phyloP scores from a whole-genome alignment of 2,113 vertebrate genomes.

The Hippocampus zosterae region DNA sequence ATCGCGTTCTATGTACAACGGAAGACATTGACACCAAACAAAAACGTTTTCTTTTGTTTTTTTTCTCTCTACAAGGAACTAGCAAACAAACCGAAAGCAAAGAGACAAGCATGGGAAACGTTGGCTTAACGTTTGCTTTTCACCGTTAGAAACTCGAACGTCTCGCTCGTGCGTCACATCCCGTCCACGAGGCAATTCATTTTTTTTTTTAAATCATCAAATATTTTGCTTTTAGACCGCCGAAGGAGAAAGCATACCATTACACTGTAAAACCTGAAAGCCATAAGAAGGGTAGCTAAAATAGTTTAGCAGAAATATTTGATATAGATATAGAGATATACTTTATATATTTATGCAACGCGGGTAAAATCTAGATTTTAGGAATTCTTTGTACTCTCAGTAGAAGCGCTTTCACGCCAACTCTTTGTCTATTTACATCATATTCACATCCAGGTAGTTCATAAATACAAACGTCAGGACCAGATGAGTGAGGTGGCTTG shows the following conservation, averaged over 20 bases:
- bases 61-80: slow-evolving; percentile 57
- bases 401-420: slow-evolving; percentile 50
- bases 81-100: slow-evolving; percentile 65
- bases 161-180: slow-evolving; percentile 86
- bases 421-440: slow-evolving; percentile 61
- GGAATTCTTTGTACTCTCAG: slow-evolving; percentile 40
- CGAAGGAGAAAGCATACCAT: slow-evolving; percentile 49
- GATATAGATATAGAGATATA: background rate
- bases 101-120: slow-evolving; percentile 70
- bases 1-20: slow-evolving; percentile 82
- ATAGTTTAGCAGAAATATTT: slow-evolving; percentile 55
- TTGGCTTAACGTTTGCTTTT: slow-evolving; percentile 87
- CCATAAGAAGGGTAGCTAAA: slow-evolving; percentile 55
- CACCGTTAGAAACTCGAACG: slow-evolving; percentile 90
- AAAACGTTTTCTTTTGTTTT: slow-evolving; percentile 47
- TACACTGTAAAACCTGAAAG: slow-evolving; percentile 46
- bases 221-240: slow-evolving; percentile 49
- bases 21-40: slow-evolving; percentile 83
- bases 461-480: slow-evolving; percentile 41
- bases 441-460: slow-evolving; percentile 58
- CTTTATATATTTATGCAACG: slow-evolving; percentile 19
- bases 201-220: slow-evolving; percentile 47
- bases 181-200: slow-evolving; percentile 74
- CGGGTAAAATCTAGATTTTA: slow-evolving; percentile 58
- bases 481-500: too few species aligned